These are phyloP conservation scores for Teleiodes luculella DNA, from an alignment of 2,888 invertebrate genomes.

Conservation along the genomic window DNA sequence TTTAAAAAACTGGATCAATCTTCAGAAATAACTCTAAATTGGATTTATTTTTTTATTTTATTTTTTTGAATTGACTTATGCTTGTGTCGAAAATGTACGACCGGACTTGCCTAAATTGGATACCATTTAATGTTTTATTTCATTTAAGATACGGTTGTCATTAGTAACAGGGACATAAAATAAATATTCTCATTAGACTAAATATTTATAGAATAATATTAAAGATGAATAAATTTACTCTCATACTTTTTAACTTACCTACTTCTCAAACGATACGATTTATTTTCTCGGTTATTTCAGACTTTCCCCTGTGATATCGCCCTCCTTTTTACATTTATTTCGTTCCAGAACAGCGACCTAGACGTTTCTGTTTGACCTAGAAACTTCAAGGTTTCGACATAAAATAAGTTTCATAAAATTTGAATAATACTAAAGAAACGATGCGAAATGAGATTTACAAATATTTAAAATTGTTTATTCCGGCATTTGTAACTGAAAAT, in stretches of 20 bases:
- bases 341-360: constrained; percentile 35
- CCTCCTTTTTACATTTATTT: constrained; percentile 15
- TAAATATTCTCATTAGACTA: no score
- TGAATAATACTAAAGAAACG: constrained; percentile 32
- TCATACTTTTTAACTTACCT: background rate
- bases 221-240: no score
- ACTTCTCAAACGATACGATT: background rate
- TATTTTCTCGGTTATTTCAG: constrained; percentile 3
- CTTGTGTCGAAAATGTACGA: no score
- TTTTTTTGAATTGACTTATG: no score
- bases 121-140: no score
- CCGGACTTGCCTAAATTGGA: no score
- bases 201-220: no score
- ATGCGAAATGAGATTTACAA: constrained; percentile 36
- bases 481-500: constrained; percentile 17
- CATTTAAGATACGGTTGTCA: no score
- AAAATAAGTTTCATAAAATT: constrained; percentile 65
- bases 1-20: no score
- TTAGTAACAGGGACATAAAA: no score
- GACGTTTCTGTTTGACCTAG: constrained; percentile 38
- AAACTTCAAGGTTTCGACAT: constrained; percentile 45
- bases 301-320: constrained; percentile 15
- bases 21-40: no score
- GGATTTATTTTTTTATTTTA: no score
- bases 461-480: constrained; percentile 35